Conservation (phyloP, 1,140 invertebrate species). For the Drosophila murphyi region DNA sequence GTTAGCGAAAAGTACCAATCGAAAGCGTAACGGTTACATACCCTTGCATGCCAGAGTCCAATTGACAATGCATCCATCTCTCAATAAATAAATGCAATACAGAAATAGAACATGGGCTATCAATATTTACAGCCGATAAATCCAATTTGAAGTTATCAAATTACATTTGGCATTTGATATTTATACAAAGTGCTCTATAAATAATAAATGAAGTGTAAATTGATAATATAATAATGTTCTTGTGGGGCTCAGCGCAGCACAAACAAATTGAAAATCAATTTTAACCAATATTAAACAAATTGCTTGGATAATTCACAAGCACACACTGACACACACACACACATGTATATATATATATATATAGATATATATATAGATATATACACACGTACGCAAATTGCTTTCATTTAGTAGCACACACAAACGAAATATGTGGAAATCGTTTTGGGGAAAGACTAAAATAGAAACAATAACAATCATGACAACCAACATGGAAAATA, state of each 20-base stretch:
- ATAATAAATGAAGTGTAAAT: background rate
- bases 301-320: constrained; percentile 1
- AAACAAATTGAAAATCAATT: constrained; percentile 4
- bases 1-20: constrained; percentile 59
- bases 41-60: too few species aligned
- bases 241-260: background rate
- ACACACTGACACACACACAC: background rate
- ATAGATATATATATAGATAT: too few species aligned
- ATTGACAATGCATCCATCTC: too few species aligned
- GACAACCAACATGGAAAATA: background rate
- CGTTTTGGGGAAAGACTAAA: background rate
- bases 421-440: background rate
- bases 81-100: too few species aligned
- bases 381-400: too few species aligned
- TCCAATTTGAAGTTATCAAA: too few species aligned
- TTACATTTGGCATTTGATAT: too few species aligned
- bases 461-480: background rate
- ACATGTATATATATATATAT: too few species aligned
- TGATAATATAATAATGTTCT: background rate
- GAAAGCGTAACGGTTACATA: constrained; percentile 34
- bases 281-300: constrained; percentile 1
- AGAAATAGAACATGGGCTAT: too few species aligned
- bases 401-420: background rate
- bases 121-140: too few species aligned
- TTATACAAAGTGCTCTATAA: too few species aligned